phyloP scores from a whole-genome alignment of 2,113 vertebrate species.

The Phylloscopus whistleri region DNA sequence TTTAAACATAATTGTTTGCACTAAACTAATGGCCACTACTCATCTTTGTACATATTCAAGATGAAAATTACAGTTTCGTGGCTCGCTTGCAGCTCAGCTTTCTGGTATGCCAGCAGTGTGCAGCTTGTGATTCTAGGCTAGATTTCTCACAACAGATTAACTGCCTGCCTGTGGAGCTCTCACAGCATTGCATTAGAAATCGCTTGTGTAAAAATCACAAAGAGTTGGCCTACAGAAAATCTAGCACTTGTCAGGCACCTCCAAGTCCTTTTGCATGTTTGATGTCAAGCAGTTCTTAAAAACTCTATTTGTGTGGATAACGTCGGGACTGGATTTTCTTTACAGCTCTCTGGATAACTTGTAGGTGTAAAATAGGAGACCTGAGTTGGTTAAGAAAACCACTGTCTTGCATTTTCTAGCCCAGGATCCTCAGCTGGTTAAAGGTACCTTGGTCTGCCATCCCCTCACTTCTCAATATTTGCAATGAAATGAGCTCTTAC shows the following conservation, averaged over 20 bases:
- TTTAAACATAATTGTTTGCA: conserved; percentile 59
- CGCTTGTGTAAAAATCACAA: not conserved
- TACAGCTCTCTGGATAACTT: not conserved
- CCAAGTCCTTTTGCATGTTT: conserved; percentile 14
- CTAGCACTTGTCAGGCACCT: conserved; percentile 16
- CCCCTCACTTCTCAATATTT: not conserved
- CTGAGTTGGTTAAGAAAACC: conserved; percentile 20
- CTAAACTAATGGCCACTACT: conserved; percentile 59
- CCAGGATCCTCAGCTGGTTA: not conserved
- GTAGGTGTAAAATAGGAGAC: not conserved
- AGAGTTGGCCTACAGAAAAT: conserved; percentile 38
- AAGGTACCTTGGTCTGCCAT: not conserved
- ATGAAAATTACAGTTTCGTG: conserved; percentile 44
- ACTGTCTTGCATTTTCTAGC: not conserved
- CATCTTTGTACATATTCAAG: conserved; percentile 31
- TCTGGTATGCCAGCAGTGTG: conserved; percentile 55
- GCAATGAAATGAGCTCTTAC: conserved; percentile 21
- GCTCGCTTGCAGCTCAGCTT: conserved; percentile 41
- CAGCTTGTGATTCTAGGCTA: conserved; percentile 13
- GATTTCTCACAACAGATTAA: conserved; percentile 4
- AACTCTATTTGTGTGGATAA: not conserved
- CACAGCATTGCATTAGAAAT: not conserved
- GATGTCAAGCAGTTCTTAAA: not conserved
- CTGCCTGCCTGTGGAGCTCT: not conserved
- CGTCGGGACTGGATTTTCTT: not conserved